phyloP scores from a whole-genome alignment of 2,113 vertebrate genomes.

The Pluvialis apricaria region DNA sequence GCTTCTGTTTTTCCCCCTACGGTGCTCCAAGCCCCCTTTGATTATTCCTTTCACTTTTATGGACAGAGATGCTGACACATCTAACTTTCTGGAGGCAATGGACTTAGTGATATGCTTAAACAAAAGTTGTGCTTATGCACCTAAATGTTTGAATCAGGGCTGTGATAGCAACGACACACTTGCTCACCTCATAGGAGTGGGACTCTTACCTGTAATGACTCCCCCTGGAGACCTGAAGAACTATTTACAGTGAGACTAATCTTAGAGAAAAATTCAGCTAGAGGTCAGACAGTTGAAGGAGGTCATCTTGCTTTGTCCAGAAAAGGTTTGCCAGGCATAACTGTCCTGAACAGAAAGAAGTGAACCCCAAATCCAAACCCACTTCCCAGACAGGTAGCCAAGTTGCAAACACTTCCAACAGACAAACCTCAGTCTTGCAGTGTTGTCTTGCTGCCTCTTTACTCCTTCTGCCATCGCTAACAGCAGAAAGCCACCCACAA shows the following conservation, averaged over 20 bases:
- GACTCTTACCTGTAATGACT: not conserved
- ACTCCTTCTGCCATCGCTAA: not conserved
- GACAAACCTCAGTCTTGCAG: not conserved
- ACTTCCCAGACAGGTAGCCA: not conserved
- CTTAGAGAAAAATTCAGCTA: not conserved
- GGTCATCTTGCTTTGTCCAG: not conserved
- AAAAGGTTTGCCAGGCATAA: not conserved
- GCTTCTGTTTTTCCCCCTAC: not conserved
- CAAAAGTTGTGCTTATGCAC: not conserved
- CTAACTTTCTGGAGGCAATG: not conserved
- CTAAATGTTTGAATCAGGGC: not conserved
- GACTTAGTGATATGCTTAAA: not conserved
- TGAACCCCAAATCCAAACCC: not conserved
- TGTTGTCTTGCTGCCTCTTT: not conserved
- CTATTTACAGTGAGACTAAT: not conserved
- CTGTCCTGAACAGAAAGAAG: not conserved
- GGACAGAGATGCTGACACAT: not conserved
- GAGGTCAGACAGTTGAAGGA: not conserved
- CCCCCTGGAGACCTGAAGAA: not conserved
- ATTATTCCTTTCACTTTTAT: not conserved
- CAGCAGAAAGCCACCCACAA: not conserved
- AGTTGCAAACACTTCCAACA: not conserved
- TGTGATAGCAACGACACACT: not conserved
- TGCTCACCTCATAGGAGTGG: not conserved
- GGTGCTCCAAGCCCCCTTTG: not conserved